A percentile compares a stretch with the other conserved stretches of the same genome.
phyloP scores from a whole-genome alignment of 2,113 vertebrate genomes.

The Cacatua alba region DNA sequence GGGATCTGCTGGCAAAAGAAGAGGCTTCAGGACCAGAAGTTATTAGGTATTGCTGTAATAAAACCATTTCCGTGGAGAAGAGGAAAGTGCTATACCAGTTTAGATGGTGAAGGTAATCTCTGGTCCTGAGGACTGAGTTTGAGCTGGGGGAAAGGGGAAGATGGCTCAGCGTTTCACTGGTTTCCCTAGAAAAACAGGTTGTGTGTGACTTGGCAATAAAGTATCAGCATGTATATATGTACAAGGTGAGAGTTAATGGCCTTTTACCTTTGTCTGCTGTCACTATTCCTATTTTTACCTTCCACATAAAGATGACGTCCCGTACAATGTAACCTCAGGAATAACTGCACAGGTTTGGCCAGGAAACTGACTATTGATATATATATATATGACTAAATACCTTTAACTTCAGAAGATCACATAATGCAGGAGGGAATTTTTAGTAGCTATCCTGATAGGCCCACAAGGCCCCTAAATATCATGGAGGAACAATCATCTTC shows the following conservation, averaged over 20 bases:
- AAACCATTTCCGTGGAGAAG: not conserved
- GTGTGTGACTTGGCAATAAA: not conserved
- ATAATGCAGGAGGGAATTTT: not conserved
- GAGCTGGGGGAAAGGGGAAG: not conserved
- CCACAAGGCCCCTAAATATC: not conserved
- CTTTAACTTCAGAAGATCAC: not conserved
- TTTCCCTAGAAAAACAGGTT: not conserved
- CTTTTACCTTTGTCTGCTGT: not conserved
- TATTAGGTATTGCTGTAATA: not conserved
- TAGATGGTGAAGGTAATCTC: not conserved
- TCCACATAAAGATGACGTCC: not conserved
- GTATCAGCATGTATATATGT: not conserved
- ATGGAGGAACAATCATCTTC: not conserved
- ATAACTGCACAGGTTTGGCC: not conserved
- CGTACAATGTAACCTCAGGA: fast-evolving
- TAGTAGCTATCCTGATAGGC: not conserved
- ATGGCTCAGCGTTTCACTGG: not conserved
- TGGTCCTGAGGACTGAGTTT: not conserved
- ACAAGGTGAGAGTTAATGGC: not conserved
- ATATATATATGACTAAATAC: not conserved
- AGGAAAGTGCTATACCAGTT: fast-evolving
- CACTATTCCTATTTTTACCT: not conserved
- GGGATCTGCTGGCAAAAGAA: not conserved
- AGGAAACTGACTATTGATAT: not conserved
- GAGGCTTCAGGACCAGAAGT: fast-evolving